phyloP scores from a whole-genome alignment of 2,888 invertebrate species.

The Dione juno region DNA sequence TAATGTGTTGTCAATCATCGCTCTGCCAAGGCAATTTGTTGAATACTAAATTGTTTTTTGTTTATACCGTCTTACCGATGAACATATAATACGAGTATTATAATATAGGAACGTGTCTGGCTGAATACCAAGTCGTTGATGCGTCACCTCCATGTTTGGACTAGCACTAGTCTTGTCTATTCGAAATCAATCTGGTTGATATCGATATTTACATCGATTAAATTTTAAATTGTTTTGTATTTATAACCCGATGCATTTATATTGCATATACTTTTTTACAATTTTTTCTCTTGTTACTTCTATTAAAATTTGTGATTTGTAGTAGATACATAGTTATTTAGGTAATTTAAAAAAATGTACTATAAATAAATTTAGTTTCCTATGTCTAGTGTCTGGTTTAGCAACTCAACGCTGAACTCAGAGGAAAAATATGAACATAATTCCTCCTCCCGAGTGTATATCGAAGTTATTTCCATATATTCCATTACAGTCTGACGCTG shows the following conservation, averaged over 20 bases:
- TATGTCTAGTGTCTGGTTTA: too few species aligned
- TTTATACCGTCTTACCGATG: slow-evolving; percentile 46
- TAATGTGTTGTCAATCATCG: slow-evolving; percentile 80
- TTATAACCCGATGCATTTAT: neutral
- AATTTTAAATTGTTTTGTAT: neutral
- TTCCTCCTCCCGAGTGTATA: too few species aligned
- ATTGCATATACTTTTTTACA: too few species aligned
- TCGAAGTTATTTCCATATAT: too few species aligned
- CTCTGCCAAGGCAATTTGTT: slow-evolving; percentile 52
- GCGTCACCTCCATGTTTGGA: slow-evolving; percentile 60
- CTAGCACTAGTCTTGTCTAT: slow-evolving; percentile 23
- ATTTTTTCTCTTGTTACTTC: too few species aligned
- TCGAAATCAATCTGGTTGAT: neutral
- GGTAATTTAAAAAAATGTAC: too few species aligned
- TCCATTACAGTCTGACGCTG: too few species aligned
- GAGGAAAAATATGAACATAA: too few species aligned
- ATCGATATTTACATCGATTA: neutral
- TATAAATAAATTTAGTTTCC: too few species aligned
- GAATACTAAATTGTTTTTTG: slow-evolving; percentile 73
- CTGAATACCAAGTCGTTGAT: slow-evolving; percentile 67
- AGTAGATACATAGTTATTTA: too few species aligned
- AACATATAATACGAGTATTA: slow-evolving; percentile 9
- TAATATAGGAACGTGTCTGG: slow-evolving; percentile 40
- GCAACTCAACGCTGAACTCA: too few species aligned
- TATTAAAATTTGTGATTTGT: too few species aligned